Evolutionary conservation across 1,140 invertebrate species (phyloP).

Genomic region (Chlorops oryzae): DNA sequence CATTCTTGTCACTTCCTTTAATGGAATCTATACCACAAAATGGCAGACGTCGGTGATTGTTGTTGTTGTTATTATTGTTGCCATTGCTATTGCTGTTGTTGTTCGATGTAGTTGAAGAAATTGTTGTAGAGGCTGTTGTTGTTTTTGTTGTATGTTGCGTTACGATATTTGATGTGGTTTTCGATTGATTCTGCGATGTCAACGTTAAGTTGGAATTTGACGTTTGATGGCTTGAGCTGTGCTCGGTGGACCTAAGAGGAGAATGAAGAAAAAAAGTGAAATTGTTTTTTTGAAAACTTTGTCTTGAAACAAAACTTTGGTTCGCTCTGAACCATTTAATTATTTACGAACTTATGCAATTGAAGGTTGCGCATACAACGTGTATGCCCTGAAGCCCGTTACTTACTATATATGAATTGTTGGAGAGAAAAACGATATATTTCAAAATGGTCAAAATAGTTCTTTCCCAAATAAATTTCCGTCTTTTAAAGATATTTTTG

Average conservation of each 20-base stretch:
- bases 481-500: too few relatives aligned
- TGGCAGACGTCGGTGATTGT: constrained; percentile 20
- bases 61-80: constrained; percentile 18
- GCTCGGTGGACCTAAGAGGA: constrained; percentile 31
- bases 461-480: too few relatives aligned
- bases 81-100: background rate
- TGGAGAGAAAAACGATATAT: too few relatives aligned
- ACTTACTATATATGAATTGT: too few relatives aligned
- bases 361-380: too few relatives aligned
- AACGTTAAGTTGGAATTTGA: background rate
- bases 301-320: too few relatives aligned
- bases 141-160: constrained; percentile 15
- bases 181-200: constrained; percentile 9
- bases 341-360: too few relatives aligned
- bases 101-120: constrained; percentile 5
- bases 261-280: background rate
- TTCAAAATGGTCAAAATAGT: too few relatives aligned
- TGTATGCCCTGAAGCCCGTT: too few relatives aligned
- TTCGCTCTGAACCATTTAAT: too few relatives aligned
- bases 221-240: constrained; percentile 12
- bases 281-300: background rate
- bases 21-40: constrained; percentile 24
- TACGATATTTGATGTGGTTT: constrained; percentile 18
- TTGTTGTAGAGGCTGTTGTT: constrained; percentile 17
- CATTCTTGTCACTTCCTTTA: constrained; percentile 22